Base-by-base conservation (phyloP, 2,797 vertebrate species). In the Phoeniculus purpureus region DNA sequence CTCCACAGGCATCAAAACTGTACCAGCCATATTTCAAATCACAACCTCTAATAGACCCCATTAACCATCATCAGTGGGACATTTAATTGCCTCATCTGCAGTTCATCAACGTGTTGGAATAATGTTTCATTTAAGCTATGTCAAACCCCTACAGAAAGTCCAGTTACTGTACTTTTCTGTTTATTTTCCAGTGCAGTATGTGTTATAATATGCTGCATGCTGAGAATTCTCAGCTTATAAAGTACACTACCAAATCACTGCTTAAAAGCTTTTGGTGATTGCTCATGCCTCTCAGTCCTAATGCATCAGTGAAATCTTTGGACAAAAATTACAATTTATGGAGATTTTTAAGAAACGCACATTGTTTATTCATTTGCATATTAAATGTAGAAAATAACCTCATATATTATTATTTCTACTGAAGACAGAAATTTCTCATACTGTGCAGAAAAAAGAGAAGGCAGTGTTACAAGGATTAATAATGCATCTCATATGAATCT, bases 21-120 rank as follows among this genome's bases (percentile, higher is more conserved):
- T 58, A 93, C 62, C 47, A 64, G 31, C 13, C 22, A 67, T 48
- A 81, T 80, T 95, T 96, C 93, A 89, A 89, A 93, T 82, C 85
- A 82, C 66, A 45, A 72, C 92, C 64, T 92, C 68, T 96, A 96
- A 97, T 96, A 94, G 92, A 73, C 89, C 65, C 91, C 70, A 94
- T 96, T 94, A 95, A 87, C 27, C 25, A 73, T 81, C 83, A 91
- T 84, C 81, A 93, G 81, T 85, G 87, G 94, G 93, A 95, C 59
- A 85, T 94, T 91, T 95, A 95, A 95, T 93, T 94, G 52, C 81
- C 76, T 85, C 65, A 91, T 91, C 61, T 86, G 72, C 75, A 88
- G 61, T 79, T 94, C 79, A 85, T 92, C 94, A 94, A 81, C 71
- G 43, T 37, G 31, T 70, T 83, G 34, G 56, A 93, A 91, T 66